A percentile compares a stretch with the other conserved stretches of the same genome.
These are phyloP conservation scores for Oplegnathus fasciatus DNA, from an alignment of 2,113 vertebrate genomes.

Conservation along the genomic window DNA sequence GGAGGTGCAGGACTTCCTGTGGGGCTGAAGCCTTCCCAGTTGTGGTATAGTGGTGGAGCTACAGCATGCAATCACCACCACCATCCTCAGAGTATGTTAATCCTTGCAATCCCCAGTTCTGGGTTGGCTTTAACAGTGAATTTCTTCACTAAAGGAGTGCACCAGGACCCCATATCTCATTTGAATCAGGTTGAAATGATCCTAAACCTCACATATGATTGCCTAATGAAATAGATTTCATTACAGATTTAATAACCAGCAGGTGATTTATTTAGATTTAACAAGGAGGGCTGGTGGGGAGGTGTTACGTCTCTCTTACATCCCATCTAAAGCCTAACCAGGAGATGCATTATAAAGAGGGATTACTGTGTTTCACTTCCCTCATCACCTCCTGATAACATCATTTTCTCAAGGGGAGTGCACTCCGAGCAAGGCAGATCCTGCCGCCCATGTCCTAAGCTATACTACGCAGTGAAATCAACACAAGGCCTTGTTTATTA, in stretches of 20 bases:
- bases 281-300: slow-evolving; percentile 8
- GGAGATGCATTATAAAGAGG: slow-evolving; percentile 33
- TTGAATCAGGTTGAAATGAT: background rate
- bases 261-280: slow-evolving; percentile 45
- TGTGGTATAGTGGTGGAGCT: slow-evolving; percentile 4
- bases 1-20: slow-evolving; percentile 28
- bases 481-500: slow-evolving; percentile 6
- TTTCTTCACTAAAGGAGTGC: slow-evolving; percentile 16
- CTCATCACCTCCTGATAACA: slow-evolving; percentile 55
- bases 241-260: slow-evolving; percentile 38
- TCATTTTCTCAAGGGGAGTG: slow-evolving; percentile 36
- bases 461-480: slow-evolving; percentile 3
- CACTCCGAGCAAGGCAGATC: background rate
- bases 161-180: background rate
- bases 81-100: slow-evolving; percentile 19
- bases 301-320: slow-evolving; percentile 25
- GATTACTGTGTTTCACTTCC: slow-evolving; percentile 46
- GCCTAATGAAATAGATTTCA: slow-evolving; percentile 27
- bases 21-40: slow-evolving; percentile 8
- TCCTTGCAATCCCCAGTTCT: slow-evolving; percentile 38
- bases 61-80: slow-evolving; percentile 3
- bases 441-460: background rate
- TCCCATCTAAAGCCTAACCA: slow-evolving; percentile 46
- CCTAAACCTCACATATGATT: slow-evolving; percentile 1
- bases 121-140: slow-evolving; percentile 11